These are phyloP conservation scores for Mus caroli DNA, from an alignment of 2,797 vertebrate species.

Conservation along the genomic window DNA sequence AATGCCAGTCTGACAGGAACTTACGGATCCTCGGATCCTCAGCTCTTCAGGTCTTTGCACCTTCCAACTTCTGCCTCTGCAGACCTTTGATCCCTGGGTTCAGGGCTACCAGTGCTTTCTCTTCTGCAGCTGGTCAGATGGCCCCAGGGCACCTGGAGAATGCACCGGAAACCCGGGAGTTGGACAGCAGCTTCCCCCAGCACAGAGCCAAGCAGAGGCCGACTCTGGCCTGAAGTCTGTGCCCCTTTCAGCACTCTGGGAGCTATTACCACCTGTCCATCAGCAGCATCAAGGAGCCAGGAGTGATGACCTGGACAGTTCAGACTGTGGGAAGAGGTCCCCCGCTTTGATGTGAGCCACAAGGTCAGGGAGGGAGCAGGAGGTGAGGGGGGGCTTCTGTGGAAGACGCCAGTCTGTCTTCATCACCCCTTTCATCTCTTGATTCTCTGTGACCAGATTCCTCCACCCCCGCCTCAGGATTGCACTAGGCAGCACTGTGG, in stretches of 20 bases:
- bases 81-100: background rate
- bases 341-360: slow-evolving; percentile 80
- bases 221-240: background rate
- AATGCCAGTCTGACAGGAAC: background rate
- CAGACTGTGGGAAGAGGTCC: slow-evolving; percentile 36
- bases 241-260: slow-evolving; percentile 59
- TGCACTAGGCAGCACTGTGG: background rate
- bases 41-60: background rate
- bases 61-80: background rate
- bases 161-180: rapidly evolving
- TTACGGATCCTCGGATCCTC: background rate
- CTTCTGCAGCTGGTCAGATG: background rate
- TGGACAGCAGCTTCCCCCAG: background rate
- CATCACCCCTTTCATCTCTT: slow-evolving; percentile 43
- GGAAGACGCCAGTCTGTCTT: slow-evolving; percentile 50
- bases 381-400: background rate
- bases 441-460: background rate
- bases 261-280: slow-evolving; percentile 66
- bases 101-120: background rate
- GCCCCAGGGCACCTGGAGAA: background rate
- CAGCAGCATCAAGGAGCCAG: slow-evolving; percentile 46
- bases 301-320: slow-evolving; percentile 42
- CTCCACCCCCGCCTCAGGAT: background rate
- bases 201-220: background rate
- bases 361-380: slow-evolving; percentile 70